Base-by-base conservation (phyloP, 2,113 vertebrate genomes). In the Mormoops blainvillei region DNA sequence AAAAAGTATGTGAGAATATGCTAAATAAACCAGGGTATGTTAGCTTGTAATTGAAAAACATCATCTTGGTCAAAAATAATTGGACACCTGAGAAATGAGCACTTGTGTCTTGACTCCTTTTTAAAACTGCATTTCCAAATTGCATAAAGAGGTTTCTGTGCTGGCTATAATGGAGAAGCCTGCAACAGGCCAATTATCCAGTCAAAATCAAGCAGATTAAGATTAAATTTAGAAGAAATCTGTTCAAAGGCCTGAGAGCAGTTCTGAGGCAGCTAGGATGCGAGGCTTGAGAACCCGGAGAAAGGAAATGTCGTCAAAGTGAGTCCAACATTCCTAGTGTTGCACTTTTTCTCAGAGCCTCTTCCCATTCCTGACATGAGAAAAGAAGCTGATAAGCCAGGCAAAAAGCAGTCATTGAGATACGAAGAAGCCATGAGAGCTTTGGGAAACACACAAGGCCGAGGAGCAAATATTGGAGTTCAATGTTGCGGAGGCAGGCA, bases 21-120 rank as follows among this genome's bases (percentile, higher is more conserved):
- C 41, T 95, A 94, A 95, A 92, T 9, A 95, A 61, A 20, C 48
- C 50, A 74, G 61, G 2, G 5, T 68, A 80, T 76, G 91, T 97
- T 93, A 89, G 36, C 33, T 84, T 93, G 24, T 63, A 94, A 95
- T 74, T 74, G 86, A 96, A 93, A 70, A 54, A 73, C 73, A 80
- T 73, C 91, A 71, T 28, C 78, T 97, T 91, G 73, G 87, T 90
- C 73, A 93, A 91, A 93, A 95, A 91, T 96, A 96, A 95, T 94
- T 96, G 86, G 58, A 91, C 89, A 92, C 71, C 67, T 96, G 95
- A 83, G 86, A 96, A 96, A 81, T 58, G 50, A 89, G 10, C 19
- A 50, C 36, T 89, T 90, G 36, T 84, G 92, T 87, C 61, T 67
- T 88, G 58, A 81, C 33, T 87, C 71, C 26, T 88, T 94, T 95